A percentile compares a stretch with the other conserved stretches of the same genome.
Conservation (phyloP, 2,113 vertebrate genomes). For the Psittacula cyanocephala region DNA sequence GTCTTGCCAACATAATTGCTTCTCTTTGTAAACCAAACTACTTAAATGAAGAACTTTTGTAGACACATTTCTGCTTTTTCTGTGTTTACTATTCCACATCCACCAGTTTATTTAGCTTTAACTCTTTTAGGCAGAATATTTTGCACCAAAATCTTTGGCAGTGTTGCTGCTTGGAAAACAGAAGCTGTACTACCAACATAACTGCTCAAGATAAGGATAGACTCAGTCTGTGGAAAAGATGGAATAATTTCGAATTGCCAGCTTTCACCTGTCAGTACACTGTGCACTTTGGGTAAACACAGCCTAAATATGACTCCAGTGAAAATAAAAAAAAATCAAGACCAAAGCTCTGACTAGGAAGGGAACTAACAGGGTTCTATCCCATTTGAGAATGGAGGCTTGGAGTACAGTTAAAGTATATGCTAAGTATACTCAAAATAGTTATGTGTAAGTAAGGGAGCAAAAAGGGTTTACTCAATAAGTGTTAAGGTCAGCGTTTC, state of each 20-base stretch:
- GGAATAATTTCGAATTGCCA: background rate
- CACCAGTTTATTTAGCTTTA: background rate
- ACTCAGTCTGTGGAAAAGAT: background rate
- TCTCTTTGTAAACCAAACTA: background rate
- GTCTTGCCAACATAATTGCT: background rate
- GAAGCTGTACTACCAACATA: background rate
- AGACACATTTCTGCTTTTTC: background rate
- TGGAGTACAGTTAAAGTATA: background rate
- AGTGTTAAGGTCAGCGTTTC: background rate
- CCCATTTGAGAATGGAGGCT: background rate
- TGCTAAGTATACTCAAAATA: background rate
- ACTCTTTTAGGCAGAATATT: background rate
- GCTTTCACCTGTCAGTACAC: background rate
- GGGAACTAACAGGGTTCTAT: background rate
- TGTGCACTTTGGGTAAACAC: background rate
- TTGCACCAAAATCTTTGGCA: background rate
- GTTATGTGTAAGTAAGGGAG: background rate
- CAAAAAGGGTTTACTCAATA: background rate
- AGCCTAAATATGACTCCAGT: background rate
- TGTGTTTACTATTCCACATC: background rate
- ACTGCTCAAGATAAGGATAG: background rate
- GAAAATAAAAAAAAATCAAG: background rate
- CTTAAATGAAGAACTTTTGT: background rate
- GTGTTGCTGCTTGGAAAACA: background rate
- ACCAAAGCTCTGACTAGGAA: background rate